phyloP scores from a whole-genome alignment of 92 coral and sea anemone species.

The Micromussa lordhowensis region DNA sequence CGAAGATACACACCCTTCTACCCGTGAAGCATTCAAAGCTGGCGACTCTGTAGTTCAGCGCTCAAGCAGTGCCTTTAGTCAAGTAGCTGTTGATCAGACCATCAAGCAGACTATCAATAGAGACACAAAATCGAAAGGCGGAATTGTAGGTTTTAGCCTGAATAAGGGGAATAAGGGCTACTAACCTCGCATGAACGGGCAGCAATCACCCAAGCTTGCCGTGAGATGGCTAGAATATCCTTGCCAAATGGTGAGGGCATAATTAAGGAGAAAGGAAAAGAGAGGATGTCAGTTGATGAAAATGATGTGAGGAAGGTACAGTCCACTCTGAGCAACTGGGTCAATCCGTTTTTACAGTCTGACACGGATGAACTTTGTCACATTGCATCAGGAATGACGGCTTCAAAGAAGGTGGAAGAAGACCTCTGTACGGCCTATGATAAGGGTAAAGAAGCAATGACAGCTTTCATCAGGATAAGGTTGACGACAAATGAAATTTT shows the following conservation, averaged over 20 bases:
- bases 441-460: conserved; percentile 63
- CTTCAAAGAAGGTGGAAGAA: conserved; percentile 25
- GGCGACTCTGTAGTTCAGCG: conserved; percentile 47
- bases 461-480: conserved; percentile 42
- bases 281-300: conserved; percentile 37
- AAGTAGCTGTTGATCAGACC: conserved; percentile 44
- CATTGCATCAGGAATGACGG: conserved; percentile 60
- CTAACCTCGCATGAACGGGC: conserved; percentile 74
- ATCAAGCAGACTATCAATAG: conserved; percentile 57
- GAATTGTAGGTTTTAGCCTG: conserved; percentile 44
- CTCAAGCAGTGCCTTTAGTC: conserved; percentile 34
- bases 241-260: conserved; percentile 38
- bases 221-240: conserved; percentile 63
- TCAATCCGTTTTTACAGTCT: conserved; percentile 32
- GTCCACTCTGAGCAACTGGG: conserved; percentile 43
- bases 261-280: conserved; percentile 36
- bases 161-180: conserved; percentile 62
- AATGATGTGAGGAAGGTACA: conserved; percentile 21
- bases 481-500: conserved; percentile 44
- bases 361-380: conserved; percentile 32
- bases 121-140: conserved; percentile 62
- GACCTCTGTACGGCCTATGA: conserved; percentile 64
- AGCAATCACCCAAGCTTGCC: conserved; percentile 67
- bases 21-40: conserved; percentile 25
- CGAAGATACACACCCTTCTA: conserved; percentile 18